phyloP scores from a whole-genome alignment of 2,113 vertebrate species.

The Ranitomeya imitator region DNA sequence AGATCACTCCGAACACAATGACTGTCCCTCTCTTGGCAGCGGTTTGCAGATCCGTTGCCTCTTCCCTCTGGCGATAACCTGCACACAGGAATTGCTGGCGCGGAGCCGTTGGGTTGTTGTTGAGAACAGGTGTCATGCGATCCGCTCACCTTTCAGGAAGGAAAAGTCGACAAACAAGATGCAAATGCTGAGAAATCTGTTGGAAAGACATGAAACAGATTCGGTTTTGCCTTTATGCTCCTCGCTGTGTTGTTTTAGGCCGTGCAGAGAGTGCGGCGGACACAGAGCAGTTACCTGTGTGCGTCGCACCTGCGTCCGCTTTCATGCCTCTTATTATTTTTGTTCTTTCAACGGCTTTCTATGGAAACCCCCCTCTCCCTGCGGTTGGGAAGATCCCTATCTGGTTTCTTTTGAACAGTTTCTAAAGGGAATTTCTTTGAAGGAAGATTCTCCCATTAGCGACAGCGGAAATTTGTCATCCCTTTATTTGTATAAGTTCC shows the following conservation, averaged over 20 bases:
- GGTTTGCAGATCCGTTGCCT: slow-evolving; percentile 20
- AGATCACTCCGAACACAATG: slow-evolving; percentile 34
- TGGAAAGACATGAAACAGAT: slow-evolving; percentile 10
- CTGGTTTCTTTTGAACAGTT: slow-evolving; percentile 11
- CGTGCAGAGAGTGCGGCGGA: neutral
- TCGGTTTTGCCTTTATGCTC: neutral
- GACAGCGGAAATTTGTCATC: neutral
- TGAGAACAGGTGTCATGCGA: slow-evolving; percentile 50
- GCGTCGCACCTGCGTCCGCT: slow-evolving; percentile 12
- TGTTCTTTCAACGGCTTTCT: slow-evolving; percentile 9
- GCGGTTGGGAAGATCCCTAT: slow-evolving; percentile 35
- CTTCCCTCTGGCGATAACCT: slow-evolving; percentile 49
- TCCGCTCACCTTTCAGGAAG: slow-evolving; percentile 13
- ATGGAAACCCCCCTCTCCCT: neutral
- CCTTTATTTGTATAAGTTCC: neutral
- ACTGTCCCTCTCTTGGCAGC: slow-evolving; percentile 15
- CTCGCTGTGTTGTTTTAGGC: neutral
- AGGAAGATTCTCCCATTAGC: neutral
- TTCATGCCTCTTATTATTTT: slow-evolving; percentile 15
- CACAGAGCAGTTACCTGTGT: neutral
- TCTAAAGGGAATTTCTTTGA: slow-evolving; percentile 32
- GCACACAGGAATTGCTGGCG: slow-evolving; percentile 41
- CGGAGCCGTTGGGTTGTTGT: slow-evolving; percentile 2
- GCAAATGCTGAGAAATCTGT: neutral
- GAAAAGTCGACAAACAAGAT: slow-evolving; percentile 41